These are phyloP conservation scores for Clitarchus hookeri DNA, from an alignment of 2,888 invertebrate genomes.

Conservation along the genomic window DNA sequence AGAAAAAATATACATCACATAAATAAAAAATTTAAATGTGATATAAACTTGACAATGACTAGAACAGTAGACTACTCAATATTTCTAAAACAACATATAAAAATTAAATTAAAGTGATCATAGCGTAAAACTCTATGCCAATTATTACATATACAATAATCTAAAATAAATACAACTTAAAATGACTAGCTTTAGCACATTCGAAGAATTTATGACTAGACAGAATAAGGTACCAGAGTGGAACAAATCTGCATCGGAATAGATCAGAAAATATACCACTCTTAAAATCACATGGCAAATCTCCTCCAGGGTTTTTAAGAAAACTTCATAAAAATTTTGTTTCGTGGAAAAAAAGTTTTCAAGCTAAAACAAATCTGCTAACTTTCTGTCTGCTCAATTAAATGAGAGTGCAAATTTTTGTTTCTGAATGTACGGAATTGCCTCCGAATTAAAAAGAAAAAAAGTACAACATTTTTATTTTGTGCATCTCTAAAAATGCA, in stretches of 20 bases:
- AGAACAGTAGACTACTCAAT: constrained; percentile 17
- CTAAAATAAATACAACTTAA: background rate
- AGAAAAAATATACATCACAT: background rate
- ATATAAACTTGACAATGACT: constrained; percentile 29
- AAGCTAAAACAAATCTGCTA: constrained; percentile 27
- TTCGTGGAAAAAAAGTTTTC: background rate
- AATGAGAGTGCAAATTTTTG: no score
- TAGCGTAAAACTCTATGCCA: background rate
- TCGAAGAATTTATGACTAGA: constrained; percentile 16
- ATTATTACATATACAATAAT: background rate
- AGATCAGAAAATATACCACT: background rate
- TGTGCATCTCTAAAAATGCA: no score
- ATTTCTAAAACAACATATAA: background rate
- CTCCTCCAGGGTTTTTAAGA: constrained; percentile 7
- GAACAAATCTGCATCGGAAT: background rate
- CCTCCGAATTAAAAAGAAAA: no score
- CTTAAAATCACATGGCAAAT: constrained; percentile 16
- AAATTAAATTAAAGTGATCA: background rate
- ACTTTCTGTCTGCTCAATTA: no score
- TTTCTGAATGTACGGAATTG: no score
- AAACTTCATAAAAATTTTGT: constrained; percentile 16
- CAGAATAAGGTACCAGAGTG: constrained; percentile 5
- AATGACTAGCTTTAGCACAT: constrained; percentile 17
- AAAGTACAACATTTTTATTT: no score
- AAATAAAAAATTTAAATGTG: constrained; percentile 19